These are phyloP conservation scores for Apostichopus japonicus DNA, from an alignment of 35 echinoderm and acorn worm species.

Conservation along the genomic window DNA sequence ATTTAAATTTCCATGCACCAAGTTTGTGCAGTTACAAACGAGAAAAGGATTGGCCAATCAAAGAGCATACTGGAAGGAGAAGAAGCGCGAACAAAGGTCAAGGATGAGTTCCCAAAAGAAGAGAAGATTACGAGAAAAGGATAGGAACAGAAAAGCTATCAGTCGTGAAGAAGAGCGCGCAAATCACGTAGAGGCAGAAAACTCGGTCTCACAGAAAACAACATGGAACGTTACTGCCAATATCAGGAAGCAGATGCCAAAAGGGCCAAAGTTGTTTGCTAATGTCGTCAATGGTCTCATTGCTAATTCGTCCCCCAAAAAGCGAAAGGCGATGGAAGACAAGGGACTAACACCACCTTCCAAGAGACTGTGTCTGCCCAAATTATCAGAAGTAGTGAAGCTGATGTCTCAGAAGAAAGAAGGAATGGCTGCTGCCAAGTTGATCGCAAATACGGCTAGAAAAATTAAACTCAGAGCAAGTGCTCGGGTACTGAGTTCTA, in stretches of 20 bases:
- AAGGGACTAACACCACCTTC: slow-evolving; percentile 2
- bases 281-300: slow-evolving; percentile 27
- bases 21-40: background rate
- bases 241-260: slow-evolving; percentile 15
- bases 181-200: background rate
- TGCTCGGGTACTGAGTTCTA: background rate
- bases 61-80: slow-evolving; percentile 31
- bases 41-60: slow-evolving; percentile 7
- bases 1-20: slow-evolving; percentile 29
- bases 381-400: slow-evolving; percentile 19
- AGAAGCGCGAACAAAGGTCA: slow-evolving; percentile 23
- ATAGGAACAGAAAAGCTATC: slow-evolving; percentile 12
- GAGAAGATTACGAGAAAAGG: slow-evolving; percentile 21
- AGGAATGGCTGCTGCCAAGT: slow-evolving; percentile 24
- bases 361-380: slow-evolving; percentile 32
- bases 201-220: slow-evolving; percentile 20
- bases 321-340: slow-evolving; percentile 34
- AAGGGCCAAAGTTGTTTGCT: background rate
- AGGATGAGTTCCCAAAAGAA: slow-evolving; percentile 25
- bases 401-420: background rate
- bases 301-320: slow-evolving; percentile 30
- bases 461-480: slow-evolving; percentile 26
- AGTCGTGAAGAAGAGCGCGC: slow-evolving; percentile 7
- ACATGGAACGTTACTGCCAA: slow-evolving; percentile 27
- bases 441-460: background rate